Evolutionary conservation across 2,888 invertebrate species (phyloP), one percentile per base, ranked within the genome.

Genomic region (Meliscaeva auricollis): DNA sequence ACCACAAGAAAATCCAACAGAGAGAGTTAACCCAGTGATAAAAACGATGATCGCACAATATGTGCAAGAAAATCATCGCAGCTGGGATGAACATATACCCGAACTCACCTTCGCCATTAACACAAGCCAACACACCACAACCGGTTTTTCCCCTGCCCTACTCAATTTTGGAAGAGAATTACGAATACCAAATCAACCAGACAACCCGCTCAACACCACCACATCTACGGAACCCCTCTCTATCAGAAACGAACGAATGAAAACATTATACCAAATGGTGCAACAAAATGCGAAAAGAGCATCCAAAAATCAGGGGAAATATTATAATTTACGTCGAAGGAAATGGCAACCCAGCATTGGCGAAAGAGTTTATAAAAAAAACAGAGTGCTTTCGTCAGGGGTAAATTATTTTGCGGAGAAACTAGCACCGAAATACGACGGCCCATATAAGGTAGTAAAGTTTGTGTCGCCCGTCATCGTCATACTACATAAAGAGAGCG

Each of bases 31-130:
- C 6, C 50, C 22, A 5, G 50, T 50, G 4, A 3, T 50, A 1
- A 50, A 50, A 3, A 50, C 22, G 6, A 50, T 50, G 50, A 50
- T 22, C 11, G 50, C 11, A 0, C 52, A 52, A n/a, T 30, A 30
- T 11, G 52, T 52, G 0, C 26, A 52, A 1, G 26, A n/a, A 1
- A 52, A 52, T 8, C 52, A 52, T 2, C n/a, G 52, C 2, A 52
- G 6, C 0, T 52, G 26, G 52, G 52, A 72, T n/a, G 44, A 56
- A 13, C 6, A 56, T 6, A n/a, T 72, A 3, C 72, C 72, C 20
- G 72, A 72, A 2, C 30, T 72, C 15, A 44, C n/a, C 13, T 26
- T 58, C 15, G 72, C 72, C 13, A 72, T 72, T 17, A 72, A 72
- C 58, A 72, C n/a, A 11, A 56, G 72, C 44, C 1, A 38, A 20